These are phyloP conservation scores for Papilio polyxenes DNA, from an alignment of 1,140 invertebrate genomes.

Conservation along the genomic window DNA sequence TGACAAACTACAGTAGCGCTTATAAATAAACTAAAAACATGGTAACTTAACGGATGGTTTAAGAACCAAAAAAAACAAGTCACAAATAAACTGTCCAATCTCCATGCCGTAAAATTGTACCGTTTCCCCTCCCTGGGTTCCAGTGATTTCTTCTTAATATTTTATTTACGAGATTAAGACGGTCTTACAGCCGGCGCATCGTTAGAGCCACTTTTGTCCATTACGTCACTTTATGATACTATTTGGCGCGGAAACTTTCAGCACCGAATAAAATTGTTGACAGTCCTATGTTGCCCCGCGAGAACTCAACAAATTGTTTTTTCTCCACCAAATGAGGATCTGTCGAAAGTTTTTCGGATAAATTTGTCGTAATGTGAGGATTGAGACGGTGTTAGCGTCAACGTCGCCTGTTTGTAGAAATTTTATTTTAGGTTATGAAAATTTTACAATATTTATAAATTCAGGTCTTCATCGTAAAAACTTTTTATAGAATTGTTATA, in stretches of 20 bases:
- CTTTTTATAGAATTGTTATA: neutral
- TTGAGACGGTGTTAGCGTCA: constrained; percentile 38
- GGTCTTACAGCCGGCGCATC: constrained; percentile 62
- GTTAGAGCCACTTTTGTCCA: constrained; percentile 66
- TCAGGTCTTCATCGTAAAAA: neutral
- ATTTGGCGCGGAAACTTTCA: constrained; percentile 60
- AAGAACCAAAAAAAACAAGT: constrained; percentile 36
- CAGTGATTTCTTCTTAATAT: constrained; percentile 75
- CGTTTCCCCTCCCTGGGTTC: constrained; percentile 56
- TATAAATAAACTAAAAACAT: neutral
- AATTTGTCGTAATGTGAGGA: constrained; percentile 53
- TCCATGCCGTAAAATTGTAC: constrained; percentile 57
- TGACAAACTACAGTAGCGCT: too few relatives aligned
- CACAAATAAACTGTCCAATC: constrained; percentile 55
- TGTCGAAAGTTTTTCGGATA: constrained; percentile 45
- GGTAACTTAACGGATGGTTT: neutral
- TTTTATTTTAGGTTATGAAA: constrained; percentile 16
- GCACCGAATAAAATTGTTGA: constrained; percentile 60
- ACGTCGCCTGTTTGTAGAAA: constrained; percentile 27
- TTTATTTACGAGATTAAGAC: constrained; percentile 74
- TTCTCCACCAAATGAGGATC: constrained; percentile 47
- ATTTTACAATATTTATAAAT: constrained; percentile 35
- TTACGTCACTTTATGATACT: constrained; percentile 71
- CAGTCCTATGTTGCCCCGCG: constrained; percentile 51
- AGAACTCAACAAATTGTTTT: constrained; percentile 56